These are phyloP conservation scores for Oreochromis spilurus DNA, from an alignment of 2,113 vertebrate genomes.

Conservation along the genomic window DNA sequence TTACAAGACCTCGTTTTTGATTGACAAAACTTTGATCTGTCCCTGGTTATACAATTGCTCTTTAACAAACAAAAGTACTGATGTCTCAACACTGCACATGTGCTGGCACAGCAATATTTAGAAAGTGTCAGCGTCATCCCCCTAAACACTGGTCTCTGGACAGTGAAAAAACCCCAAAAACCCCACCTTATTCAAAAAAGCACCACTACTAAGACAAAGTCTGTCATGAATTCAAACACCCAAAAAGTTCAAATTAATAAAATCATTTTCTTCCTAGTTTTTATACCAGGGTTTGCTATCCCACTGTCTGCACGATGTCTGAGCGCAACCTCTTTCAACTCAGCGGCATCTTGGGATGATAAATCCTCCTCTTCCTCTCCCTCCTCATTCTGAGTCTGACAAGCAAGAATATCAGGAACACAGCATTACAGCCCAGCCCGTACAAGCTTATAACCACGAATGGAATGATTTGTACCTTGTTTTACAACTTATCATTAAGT, in stretches of 20 bases:
- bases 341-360: neutral
- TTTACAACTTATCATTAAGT: neutral
- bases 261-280: neutral
- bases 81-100: neutral
- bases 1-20: neutral
- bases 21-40: neutral
- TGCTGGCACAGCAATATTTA: neutral
- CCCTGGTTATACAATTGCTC: neutral
- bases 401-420: neutral
- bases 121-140: neutral
- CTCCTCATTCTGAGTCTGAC: conserved; percentile 26
- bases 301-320: conserved; percentile 12
- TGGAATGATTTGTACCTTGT: neutral
- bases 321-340: neutral
- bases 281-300: conserved; percentile 64
- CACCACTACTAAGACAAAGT: neutral
- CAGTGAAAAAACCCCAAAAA: neutral
- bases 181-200: neutral
- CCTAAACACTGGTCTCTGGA: neutral
- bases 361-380: conserved; percentile 5
- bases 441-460: neutral
- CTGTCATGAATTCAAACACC: neutral
- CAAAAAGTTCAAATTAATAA: neutral
- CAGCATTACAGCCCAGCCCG: neutral
- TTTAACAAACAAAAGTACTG: neutral